These are phyloP conservation scores for Sinosuthora webbiana DNA, from an alignment of 2,113 vertebrate species.

Conservation along the genomic window DNA sequence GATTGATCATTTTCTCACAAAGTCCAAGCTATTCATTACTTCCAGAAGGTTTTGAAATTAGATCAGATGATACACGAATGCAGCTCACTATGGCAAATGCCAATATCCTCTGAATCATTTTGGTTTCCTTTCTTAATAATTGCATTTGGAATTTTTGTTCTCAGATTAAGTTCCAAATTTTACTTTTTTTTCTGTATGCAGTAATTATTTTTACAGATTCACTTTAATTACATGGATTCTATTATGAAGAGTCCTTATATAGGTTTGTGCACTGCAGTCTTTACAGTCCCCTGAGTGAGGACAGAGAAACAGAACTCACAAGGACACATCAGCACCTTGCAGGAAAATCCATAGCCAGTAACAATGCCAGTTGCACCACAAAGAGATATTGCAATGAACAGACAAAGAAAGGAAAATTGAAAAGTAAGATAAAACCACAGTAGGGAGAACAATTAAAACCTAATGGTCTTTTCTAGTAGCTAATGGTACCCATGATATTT, in stretches of 20 bases:
- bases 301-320: neutral
- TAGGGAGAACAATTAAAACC: neutral
- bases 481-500: neutral
- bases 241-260: neutral
- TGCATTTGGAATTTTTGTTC: neutral
- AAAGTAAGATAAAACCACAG: neutral
- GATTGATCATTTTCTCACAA: neutral
- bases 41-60: constrained; percentile 27
- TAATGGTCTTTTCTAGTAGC: neutral
- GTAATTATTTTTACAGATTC: neutral
- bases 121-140: neutral
- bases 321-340: neutral
- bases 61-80: neutral
- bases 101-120: neutral
- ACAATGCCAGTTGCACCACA: neutral
- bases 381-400: neutral
- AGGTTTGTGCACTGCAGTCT: neutral
- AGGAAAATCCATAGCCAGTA: neutral
- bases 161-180: neutral
- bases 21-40: constrained; percentile 3
- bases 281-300: neutral
- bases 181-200: neutral
- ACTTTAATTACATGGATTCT: neutral
- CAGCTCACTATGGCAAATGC: neutral
- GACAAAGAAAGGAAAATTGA: neutral